Percentiles rank a stretch among this genome's conserved stretches.
Conservation (phyloP, 2,888 invertebrate species). For the Mythimna impura region DNA sequence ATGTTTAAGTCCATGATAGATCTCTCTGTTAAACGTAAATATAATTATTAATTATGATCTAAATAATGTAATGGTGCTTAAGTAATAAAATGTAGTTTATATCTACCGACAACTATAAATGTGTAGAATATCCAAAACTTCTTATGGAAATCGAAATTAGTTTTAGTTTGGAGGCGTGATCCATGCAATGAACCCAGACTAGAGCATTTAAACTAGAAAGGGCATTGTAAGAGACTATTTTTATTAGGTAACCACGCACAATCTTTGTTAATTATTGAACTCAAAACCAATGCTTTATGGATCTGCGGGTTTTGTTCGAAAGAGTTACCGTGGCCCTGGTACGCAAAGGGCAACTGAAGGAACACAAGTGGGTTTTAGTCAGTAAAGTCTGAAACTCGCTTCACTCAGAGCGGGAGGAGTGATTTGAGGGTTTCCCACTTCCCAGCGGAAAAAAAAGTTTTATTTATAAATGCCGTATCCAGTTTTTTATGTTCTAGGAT, state of each 20-base stretch:
- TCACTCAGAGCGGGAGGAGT: too few species aligned
- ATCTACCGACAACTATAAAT: constrained; percentile 49
- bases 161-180: not conserved
- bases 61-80: constrained; percentile 65
- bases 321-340: too few species aligned
- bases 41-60: constrained; percentile 51
- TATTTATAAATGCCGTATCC: constrained; percentile 2
- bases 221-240: not conserved
- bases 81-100: constrained; percentile 56
- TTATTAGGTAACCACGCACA: constrained; percentile 39
- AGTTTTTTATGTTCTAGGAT: constrained; percentile 20
- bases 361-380: too few species aligned
- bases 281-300: not conserved
- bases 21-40: constrained; percentile 57
- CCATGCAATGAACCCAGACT: not conserved
- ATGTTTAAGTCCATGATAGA: constrained; percentile 53
- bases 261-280: constrained; percentile 8
- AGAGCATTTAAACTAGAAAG: constrained; percentile 28
- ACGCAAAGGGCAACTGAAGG: too few species aligned
- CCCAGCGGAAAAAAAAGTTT: too few species aligned
- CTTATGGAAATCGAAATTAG: constrained; percentile 17
- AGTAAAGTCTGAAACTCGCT: too few species aligned
- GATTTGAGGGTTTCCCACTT: too few species aligned
- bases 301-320: too few species aligned
- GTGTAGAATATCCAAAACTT: constrained; percentile 9